phyloP scores from a whole-genome alignment of 2,888 invertebrate genomes.

The Agrochola lychnidis region DNA sequence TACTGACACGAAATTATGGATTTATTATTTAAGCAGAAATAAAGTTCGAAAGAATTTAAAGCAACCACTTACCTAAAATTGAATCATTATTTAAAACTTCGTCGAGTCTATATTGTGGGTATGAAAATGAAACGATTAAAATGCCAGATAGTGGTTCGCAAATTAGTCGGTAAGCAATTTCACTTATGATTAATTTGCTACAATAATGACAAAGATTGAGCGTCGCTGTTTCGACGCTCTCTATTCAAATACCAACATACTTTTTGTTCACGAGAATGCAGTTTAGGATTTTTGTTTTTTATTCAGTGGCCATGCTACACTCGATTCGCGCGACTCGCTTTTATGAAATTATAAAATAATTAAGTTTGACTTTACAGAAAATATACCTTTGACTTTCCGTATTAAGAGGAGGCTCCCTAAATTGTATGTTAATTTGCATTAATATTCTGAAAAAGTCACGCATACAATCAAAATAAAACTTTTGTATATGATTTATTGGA shows the following conservation, averaged over 20 bases:
- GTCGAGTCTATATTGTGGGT: slow-evolving; percentile 14
- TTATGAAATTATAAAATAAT: neutral
- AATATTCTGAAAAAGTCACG: no score
- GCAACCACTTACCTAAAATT: slow-evolving; percentile 7
- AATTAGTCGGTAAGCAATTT: slow-evolving; percentile 72
- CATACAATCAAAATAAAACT: no score
- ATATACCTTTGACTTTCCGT: slow-evolving; percentile 18
- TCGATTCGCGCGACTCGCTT: neutral
- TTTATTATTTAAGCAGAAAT: slow-evolving; percentile 1
- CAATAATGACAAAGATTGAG: slow-evolving; percentile 79
- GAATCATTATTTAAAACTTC: slow-evolving; percentile 11
- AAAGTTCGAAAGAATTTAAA: slow-evolving; percentile 7
- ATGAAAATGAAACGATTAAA: slow-evolving; percentile 68
- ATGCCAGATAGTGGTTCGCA: slow-evolving; percentile 46
- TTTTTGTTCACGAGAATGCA: slow-evolving; percentile 57
- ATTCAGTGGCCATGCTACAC: slow-evolving; percentile 4
- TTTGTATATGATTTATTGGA: no score
- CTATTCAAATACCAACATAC: slow-evolving; percentile 65
- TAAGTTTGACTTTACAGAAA: slow-evolving; percentile 5
- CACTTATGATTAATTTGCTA: slow-evolving; percentile 81
- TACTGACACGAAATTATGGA: neutral
- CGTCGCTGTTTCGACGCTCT: slow-evolving; percentile 69
- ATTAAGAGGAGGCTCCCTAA: neutral
- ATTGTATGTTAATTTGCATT: no score
- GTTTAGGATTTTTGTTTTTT: slow-evolving; percentile 25